Conservation (phyloP, 2,113 vertebrate species). For the Phrynocephalus versicolor region DNA sequence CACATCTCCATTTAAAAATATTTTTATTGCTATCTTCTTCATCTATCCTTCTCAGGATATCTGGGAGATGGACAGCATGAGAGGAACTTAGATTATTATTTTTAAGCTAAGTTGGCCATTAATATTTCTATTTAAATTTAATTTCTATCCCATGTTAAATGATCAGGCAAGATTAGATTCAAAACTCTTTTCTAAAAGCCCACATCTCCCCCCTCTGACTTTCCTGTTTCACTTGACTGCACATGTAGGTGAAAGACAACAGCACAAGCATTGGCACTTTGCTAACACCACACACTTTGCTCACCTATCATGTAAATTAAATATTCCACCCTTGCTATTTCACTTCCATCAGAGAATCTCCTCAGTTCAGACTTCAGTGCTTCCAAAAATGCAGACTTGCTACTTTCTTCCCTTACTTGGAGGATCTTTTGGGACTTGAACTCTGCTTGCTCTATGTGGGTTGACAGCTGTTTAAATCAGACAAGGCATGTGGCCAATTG, state of each 20-base stretch:
- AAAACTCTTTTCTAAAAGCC: neutral
- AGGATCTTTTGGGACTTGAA: constrained; percentile 32
- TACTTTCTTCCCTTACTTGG: constrained; percentile 42
- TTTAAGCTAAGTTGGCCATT: neutral
- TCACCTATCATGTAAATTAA: constrained; percentile 46
- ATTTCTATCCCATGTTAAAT: neutral
- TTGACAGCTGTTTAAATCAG: constrained; percentile 61
- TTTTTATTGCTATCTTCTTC: too few relatives aligned
- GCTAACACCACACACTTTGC: accelerated
- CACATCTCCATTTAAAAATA: too few relatives aligned
- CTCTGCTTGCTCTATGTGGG: constrained; percentile 28
- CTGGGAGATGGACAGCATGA: too few relatives aligned
- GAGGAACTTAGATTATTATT: neutral
- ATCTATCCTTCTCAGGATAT: too few relatives aligned
- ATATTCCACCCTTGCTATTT: constrained; percentile 54
- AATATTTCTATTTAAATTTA: neutral
- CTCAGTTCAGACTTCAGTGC: constrained; percentile 58
- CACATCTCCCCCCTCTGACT: neutral
- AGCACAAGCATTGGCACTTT: accelerated
- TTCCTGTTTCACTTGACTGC: accelerated
- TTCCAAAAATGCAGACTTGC: constrained; percentile 61
- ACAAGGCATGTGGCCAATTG: constrained; percentile 57
- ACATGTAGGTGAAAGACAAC: neutral
- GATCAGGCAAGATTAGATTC: neutral
- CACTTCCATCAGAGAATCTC: constrained; percentile 64